Evolutionary conservation across 2,888 invertebrate genomes (phyloP), one percentile per base, ranked within the genome.

Genomic region (Micoletzkya japonica): DNA sequence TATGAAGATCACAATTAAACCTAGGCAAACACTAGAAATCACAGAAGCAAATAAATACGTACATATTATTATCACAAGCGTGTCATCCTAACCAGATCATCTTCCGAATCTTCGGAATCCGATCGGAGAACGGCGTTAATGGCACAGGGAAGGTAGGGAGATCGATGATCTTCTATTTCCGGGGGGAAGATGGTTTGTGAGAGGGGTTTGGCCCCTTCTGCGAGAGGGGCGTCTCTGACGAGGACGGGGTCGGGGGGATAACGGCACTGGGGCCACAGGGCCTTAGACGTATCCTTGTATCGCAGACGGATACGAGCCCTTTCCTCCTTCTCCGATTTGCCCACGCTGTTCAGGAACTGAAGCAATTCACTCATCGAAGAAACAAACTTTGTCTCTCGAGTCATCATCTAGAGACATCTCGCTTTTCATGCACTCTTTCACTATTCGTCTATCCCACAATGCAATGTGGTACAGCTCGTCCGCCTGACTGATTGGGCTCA

Each of bases 61-160:
- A 44, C 44, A 44, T 44, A 44, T 44, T 44, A 44, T 44, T 26
- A 44, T 61, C 34, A 68, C 37, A 71, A 74, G 71, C 77, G 72
- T 63, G 79, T 79, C 74, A 79, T 76, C 28, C 72, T 70, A 49
- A 75, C 71, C 24, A 79, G 72, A 57, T 75, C 76, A 30, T 79
- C 79, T 28, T 74, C 77, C 3, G 79, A 79, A 60, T 76, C 79
- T 72, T 79, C 79, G 4, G 77, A 77, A 71, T 79, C 79, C 32
- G 76, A 76, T n/a, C 79, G 71, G 14, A 79, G 71, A 24, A 79
- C 79, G 30, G 66, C 57, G 39, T 79, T 79, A 63, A 79, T 79
- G 2, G 77, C 77, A 36, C 75, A 74, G 14, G 77, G 75, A 59
- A 76, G 70, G 66, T 77, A 79, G 20, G 79, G 79, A 0, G 76